Percentiles rank a stretch among this genome's conserved stretches.
Evolutionary conservation across 1,140 invertebrate species (phyloP).

Genomic region (Drosophila takahashii): DNA sequence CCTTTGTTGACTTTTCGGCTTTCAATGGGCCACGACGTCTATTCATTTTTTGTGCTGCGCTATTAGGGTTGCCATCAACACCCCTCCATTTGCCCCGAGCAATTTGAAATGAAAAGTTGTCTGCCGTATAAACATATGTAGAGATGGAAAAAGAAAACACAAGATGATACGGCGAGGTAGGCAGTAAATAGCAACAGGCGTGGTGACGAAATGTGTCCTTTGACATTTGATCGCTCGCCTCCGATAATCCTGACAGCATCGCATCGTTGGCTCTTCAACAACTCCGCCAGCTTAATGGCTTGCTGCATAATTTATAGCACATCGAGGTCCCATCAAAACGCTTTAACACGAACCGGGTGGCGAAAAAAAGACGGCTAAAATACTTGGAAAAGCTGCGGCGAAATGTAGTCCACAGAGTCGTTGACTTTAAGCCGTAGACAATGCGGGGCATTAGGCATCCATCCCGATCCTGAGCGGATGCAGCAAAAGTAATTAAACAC

Average conservation of each 20-base stretch:
- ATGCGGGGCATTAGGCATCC: conserved; percentile 62
- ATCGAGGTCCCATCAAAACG: conserved; percentile 69
- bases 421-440: conserved; percentile 77
- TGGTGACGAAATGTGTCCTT: conserved; percentile 81
- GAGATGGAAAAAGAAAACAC: conserved; percentile 43
- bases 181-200: conserved; percentile 77
- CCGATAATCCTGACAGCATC: conserved; percentile 64
- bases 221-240: conserved; percentile 79
- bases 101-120: conserved; percentile 80
- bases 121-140: conserved; percentile 66
- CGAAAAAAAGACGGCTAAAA: conserved; percentile 17
- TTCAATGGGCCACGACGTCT: conserved; percentile 70
- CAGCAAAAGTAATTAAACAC: conserved; percentile 46
- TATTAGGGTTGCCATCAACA: conserved; percentile 51
- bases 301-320: conserved; percentile 77
- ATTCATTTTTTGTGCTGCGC: conserved; percentile 75
- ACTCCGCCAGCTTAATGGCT: conserved; percentile 64
- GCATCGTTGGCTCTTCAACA: conserved; percentile 58
- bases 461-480: conserved; percentile 6
- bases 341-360: conserved; percentile 53
- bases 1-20: conserved; percentile 79
- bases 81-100: conserved; percentile 41
- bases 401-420: conserved; percentile 54
- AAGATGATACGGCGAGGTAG: conserved; percentile 57
- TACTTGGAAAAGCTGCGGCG: conserved; percentile 7